Base-by-base conservation (phyloP, 2,888 invertebrate genomes). In the Caenorhabditis uteleia region DNA sequence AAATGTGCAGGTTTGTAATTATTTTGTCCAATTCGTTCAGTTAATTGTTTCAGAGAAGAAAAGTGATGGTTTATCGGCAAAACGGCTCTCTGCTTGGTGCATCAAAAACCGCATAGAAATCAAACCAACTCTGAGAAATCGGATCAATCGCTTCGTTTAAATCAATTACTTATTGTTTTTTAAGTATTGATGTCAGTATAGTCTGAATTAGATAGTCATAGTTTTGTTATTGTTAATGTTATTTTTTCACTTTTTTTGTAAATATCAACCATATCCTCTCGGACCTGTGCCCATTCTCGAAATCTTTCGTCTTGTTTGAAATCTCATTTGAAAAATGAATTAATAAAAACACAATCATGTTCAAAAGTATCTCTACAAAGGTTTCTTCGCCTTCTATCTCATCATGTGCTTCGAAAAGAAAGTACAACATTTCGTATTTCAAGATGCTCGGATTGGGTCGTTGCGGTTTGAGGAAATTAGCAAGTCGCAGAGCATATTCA, bases 401-500 rank as follows among this genome's bases (percentile, higher is more conserved):
- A n/a, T n/a, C n/a, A n/a, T n/a, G n/a, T n/a, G n/a, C n/a, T n/a
- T n/a, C n/a, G n/a, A n/a, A n/a, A n/a, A n/a, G n/a, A n/a, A n/a
- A n/a, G n/a, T n/a, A n/a, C n/a, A n/a, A n/a, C n/a, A n/a, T n/a
- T n/a, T n/a, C n/a, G 34, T 10, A 18, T n/a, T 26, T 23, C 14
- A 25, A 55, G 55, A 61, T 61, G 61, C 50, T 61, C 16, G 61
- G 61, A 20, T 55, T 61, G 31, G 50, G 61, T 42, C 44, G 61
- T 42, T 55, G 50, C 50, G 61, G 61, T n/a, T 29, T 61, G 23
- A 46, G 48, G 18, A 39, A 20, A 29, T 16, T 55, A 12, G 61
- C 46, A 16, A 36, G 60, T 4, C 3, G 55, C 2, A 40, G 55
- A 34, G 50, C 44, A 16, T 21, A 50, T 14, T 55, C 61, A 10